phyloP scores from a whole-genome alignment of 2,113 vertebrate species.

The Orientallactaga bullata region DNA sequence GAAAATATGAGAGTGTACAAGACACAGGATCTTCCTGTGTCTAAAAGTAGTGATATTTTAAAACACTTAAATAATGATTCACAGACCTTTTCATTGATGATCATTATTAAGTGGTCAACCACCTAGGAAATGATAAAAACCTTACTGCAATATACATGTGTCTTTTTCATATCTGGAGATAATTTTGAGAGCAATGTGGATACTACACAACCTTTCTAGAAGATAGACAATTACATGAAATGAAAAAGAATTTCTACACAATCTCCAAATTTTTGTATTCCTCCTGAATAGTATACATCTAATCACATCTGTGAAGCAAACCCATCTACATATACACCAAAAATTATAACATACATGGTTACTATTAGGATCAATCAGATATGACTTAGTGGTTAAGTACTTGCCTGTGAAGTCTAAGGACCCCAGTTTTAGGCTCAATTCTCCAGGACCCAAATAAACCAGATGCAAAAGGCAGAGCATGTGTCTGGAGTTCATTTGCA shows the following conservation, averaged over 20 bases:
- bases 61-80: neutral
- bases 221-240: neutral
- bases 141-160: neutral
- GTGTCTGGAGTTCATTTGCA: too few relatives aligned
- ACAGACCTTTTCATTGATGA: slow-evolving; percentile 21
- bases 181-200: neutral
- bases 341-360: neutral
- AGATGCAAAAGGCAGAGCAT: too few relatives aligned
- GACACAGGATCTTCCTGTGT: neutral
- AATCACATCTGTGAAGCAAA: neutral
- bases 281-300: neutral
- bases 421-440: too few relatives aligned
- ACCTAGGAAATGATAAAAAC: neutral
- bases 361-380: neutral
- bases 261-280: neutral
- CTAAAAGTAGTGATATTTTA: neutral
- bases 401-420: too few relatives aligned
- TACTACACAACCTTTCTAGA: neutral
- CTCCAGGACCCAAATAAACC: too few relatives aligned
- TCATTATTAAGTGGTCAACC: neutral
- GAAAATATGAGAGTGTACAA: neutral
- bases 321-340: neutral
- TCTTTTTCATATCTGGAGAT: neutral
- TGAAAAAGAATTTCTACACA: neutral
- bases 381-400: too few relatives aligned